Percentiles rank a stretch among this genome's conserved stretches.
Conservation (phyloP, 2,797 vertebrate species). For the Lepus townsendii region DNA sequence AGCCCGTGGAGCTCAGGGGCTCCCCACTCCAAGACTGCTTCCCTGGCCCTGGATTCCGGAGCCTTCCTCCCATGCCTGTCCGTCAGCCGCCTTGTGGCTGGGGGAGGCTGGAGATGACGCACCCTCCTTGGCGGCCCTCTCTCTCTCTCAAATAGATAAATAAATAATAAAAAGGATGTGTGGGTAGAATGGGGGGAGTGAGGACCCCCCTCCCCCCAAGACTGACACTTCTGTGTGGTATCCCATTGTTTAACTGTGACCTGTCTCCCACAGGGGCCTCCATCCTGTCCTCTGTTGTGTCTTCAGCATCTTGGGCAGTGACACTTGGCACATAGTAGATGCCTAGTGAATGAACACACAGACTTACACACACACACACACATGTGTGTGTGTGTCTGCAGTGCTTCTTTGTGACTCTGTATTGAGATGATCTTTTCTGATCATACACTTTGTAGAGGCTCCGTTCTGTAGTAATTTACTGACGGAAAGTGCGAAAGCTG, state of each 20-base stretch:
- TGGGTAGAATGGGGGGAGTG: not conserved
- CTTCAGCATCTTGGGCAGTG: not conserved
- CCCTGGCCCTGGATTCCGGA: not conserved
- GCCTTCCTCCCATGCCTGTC: not conserved
- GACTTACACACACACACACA: not conserved
- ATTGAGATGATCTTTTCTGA: not conserved
- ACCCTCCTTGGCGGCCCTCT: not conserved
- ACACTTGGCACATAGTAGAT: not conserved
- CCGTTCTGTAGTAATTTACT: not conserved
- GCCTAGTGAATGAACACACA: not conserved
- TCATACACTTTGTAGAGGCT: not conserved
- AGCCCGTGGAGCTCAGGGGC: not conserved
- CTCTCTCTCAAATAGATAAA: no score
- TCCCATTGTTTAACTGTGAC: not conserved
- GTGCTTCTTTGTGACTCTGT: not conserved
- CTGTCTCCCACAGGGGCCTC: not conserved
- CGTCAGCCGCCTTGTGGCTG: not conserved
- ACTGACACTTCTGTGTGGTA: not conserved
- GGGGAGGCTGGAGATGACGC: not conserved
- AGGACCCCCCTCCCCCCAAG: no score
- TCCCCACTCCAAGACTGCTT: not conserved
- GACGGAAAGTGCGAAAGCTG: not conserved
- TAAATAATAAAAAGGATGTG: not conserved
- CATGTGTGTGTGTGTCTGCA: accelerated
- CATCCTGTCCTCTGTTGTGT: not conserved